A percentile compares a stretch with the other conserved stretches of the same genome.
These are phyloP conservation scores for Octopus sinensis DNA, from an alignment of 1,140 invertebrate species.

Conservation along the genomic window DNA sequence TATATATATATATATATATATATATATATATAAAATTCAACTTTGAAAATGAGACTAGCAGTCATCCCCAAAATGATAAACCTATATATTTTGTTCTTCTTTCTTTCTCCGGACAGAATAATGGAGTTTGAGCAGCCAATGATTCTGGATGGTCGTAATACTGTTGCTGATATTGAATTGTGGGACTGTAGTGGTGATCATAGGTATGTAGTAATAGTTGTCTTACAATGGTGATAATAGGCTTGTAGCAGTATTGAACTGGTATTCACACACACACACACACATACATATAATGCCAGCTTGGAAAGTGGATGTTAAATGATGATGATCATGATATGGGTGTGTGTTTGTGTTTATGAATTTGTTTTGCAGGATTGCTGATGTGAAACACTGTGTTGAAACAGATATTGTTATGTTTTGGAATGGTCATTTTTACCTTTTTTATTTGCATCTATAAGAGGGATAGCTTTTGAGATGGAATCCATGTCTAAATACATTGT, in stretches of 20 bases:
- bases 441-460: no score
- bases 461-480: no score
- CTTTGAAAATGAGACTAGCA: neutral
- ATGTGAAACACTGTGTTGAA: no score
- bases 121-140: conserved; percentile 67
- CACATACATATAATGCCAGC: neutral
- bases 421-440: no score
- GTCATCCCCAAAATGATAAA: neutral
- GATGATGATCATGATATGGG: neutral
- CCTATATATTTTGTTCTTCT: conserved; percentile 5
- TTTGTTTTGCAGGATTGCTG: neutral
- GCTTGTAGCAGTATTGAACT: neutral
- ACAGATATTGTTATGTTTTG: no score
- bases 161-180: conserved; percentile 67
- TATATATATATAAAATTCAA: neutral
- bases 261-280: neutral
- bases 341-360: neutral
- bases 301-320: no score
- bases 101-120: conserved; percentile 57
- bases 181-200: conserved; percentile 73
- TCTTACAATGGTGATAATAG: neutral
- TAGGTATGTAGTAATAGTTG: conserved; percentile 57
- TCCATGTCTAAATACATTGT: no score
- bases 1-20: neutral
- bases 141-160: conserved; percentile 58